Percentiles rank a stretch among this genome's conserved stretches.
Conservation (phyloP, 2,797 vertebrate species). For the Naso thynnoides region DNA sequence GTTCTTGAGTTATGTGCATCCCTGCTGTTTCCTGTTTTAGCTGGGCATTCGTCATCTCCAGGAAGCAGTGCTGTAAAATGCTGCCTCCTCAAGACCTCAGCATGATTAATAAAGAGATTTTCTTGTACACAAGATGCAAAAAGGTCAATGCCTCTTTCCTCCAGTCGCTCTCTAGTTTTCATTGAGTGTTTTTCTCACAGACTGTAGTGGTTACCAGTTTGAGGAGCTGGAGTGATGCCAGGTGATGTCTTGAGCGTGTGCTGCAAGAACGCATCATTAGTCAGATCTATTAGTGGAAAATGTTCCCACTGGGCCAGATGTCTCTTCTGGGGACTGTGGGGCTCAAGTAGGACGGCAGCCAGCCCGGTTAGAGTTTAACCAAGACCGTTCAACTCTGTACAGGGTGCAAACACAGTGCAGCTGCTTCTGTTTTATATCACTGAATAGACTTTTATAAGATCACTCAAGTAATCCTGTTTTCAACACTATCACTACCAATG, state of each 20-base stretch:
- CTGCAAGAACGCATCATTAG: slow-evolving; percentile 60
- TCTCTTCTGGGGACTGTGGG: slow-evolving; percentile 40
- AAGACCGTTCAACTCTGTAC: slow-evolving; percentile 5
- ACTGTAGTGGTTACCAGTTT: not conserved
- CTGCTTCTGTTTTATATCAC: not conserved
- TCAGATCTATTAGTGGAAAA: slow-evolving; percentile 74
- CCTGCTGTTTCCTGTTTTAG: not conserved
- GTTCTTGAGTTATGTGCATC: not conserved
- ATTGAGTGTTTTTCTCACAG: not conserved
- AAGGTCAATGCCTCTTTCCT: no score
- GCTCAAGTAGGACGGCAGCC: slow-evolving; percentile 27
- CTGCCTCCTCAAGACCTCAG: not conserved
- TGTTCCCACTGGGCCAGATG: slow-evolving; percentile 64
- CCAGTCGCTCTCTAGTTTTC: not conserved
- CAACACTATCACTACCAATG: not conserved
- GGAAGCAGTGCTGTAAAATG: not conserved
- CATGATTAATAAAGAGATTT: not conserved
- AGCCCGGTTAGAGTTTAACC: slow-evolving; percentile 64
- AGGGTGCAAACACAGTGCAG: not conserved
- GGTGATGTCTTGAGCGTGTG: slow-evolving; percentile 51
- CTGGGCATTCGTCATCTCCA: not conserved
- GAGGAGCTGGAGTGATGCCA: slow-evolving; percentile 44
- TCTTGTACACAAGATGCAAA: not conserved
- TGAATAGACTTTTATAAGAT: not conserved
- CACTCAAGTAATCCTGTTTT: not conserved